These are phyloP conservation scores for Diplodus sargus DNA, from an alignment of 2,797 vertebrate genomes.

Conservation along the genomic window DNA sequence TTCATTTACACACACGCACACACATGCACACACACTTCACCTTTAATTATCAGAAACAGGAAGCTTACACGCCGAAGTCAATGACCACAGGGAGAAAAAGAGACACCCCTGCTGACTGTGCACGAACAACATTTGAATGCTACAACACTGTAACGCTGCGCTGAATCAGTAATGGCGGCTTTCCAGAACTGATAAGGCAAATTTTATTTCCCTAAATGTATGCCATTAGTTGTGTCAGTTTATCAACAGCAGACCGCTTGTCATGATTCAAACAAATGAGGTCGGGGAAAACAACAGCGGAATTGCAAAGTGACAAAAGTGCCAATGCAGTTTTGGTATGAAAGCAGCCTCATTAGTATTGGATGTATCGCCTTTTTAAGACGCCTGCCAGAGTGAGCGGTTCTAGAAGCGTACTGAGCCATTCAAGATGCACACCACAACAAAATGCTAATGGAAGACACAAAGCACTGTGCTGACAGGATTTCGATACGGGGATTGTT, in stretches of 20 bases:
- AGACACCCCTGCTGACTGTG: slow-evolving; percentile 62
- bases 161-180: slow-evolving; percentile 32
- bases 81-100: slow-evolving; percentile 62
- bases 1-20: slow-evolving; percentile 55
- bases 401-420: slow-evolving; percentile 69
- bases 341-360: slow-evolving; percentile 80
- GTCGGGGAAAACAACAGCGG: slow-evolving; percentile 42
- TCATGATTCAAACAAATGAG: slow-evolving; percentile 34
- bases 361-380: slow-evolving; percentile 68
- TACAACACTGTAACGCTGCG: slow-evolving; percentile 40
- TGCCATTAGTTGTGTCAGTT: slow-evolving; percentile 34
- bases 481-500: slow-evolving; percentile 82
- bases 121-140: slow-evolving; percentile 59
- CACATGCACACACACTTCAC: slow-evolving; percentile 47
- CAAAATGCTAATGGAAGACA: slow-evolving; percentile 82
- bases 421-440: slow-evolving; percentile 80
- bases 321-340: slow-evolving; percentile 66
- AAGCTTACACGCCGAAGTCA: slow-evolving; percentile 68
- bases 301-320: slow-evolving; percentile 64
- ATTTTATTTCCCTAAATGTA: slow-evolving; percentile 18
- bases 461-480: slow-evolving; percentile 78
- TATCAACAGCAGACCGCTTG: slow-evolving; percentile 41
- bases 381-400: slow-evolving; percentile 67
- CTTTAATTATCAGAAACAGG: slow-evolving; percentile 73
- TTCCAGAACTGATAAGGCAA: slow-evolving; percentile 33